A percentile compares a stretch with the other conserved stretches of the same genome.
These are phyloP conservation scores for Scatophagus argus DNA, from an alignment of 2,113 vertebrate genomes.

Conservation along the genomic window DNA sequence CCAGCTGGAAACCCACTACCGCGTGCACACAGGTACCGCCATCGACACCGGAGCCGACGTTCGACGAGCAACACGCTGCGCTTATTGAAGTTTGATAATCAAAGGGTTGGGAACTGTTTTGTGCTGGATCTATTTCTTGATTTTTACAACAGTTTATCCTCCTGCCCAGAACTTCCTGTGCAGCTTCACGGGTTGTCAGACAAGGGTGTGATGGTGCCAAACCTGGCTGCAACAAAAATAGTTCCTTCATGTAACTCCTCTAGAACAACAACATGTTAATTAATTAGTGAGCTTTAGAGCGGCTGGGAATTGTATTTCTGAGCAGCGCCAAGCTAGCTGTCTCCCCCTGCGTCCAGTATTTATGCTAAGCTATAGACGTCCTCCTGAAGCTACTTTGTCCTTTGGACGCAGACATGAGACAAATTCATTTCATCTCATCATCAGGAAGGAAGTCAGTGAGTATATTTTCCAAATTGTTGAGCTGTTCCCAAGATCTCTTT, in stretches of 20 bases:
- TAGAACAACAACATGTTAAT: not conserved
- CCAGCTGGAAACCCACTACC: constrained; percentile 99
- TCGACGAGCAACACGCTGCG: not conserved
- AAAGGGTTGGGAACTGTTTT: not conserved
- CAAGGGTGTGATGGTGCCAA: not conserved
- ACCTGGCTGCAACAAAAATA: not conserved
- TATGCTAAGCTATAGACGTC: constrained; percentile 11
- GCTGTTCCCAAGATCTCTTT: not conserved
- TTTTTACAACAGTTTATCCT: not conserved
- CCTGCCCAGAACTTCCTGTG: not conserved
- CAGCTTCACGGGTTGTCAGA: constrained; percentile 8
- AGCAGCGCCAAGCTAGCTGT: not conserved
- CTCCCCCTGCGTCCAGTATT: not conserved
- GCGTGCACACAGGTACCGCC: constrained; percentile 94
- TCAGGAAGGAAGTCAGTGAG: not conserved
- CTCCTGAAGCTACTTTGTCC: not conserved
- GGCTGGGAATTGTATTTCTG: not conserved
- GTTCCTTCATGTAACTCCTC: too few species aligned
- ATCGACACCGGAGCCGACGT: not conserved
- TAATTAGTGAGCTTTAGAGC: not conserved
- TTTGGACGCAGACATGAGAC: not conserved
- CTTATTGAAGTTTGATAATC: not conserved
- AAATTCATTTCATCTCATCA: not conserved
- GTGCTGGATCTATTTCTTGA: not conserved
- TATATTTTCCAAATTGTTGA: not conserved